Conservation (phyloP, 2,797 vertebrate genomes). For the Muraenolepis orangiensis region DNA sequence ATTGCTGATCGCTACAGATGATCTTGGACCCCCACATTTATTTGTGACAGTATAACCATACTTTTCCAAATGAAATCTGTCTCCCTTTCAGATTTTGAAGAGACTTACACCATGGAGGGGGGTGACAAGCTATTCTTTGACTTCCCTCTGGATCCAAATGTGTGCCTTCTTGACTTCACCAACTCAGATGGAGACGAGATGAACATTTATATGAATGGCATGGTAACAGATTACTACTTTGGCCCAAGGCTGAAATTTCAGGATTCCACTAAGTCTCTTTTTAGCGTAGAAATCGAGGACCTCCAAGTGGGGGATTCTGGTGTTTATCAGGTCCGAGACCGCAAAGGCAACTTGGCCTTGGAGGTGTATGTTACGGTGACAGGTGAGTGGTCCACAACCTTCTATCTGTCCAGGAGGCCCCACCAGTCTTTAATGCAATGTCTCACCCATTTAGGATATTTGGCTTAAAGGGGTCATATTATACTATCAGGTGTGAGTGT, state of each 20-base stretch:
- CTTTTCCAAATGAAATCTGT: not conserved
- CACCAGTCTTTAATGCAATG: not conserved
- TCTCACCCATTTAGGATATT: too few species aligned
- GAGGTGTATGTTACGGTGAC: not conserved
- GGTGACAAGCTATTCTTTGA: fast-evolving
- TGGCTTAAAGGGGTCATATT: too few species aligned
- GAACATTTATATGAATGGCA: not conserved
- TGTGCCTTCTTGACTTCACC: conserved; percentile 41
- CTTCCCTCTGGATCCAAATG: not conserved
- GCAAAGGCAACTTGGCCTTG: conserved; percentile 6
- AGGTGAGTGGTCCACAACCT: conserved; percentile 20
- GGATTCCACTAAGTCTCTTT: too few species aligned
- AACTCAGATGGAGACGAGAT: fast-evolving
- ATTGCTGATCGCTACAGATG: too few species aligned
- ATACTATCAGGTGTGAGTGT: too few species aligned
- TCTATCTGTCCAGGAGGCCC: not conserved
- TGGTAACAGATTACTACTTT: not conserved
- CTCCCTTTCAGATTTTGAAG: conserved; percentile 13
- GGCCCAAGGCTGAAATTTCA: fast-evolving
- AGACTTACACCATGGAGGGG: fast-evolving
- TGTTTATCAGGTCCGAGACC: conserved; percentile 27
- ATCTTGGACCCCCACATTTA: too few species aligned
- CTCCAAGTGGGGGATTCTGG: conserved; percentile 4
- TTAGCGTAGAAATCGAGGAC: not conserved
- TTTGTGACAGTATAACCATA: too few species aligned